Percentiles rank a stretch among this genome's conserved stretches.
Evolutionary conservation across 2,113 vertebrate genomes (phyloP).

Genomic region (Cairina moschata): DNA sequence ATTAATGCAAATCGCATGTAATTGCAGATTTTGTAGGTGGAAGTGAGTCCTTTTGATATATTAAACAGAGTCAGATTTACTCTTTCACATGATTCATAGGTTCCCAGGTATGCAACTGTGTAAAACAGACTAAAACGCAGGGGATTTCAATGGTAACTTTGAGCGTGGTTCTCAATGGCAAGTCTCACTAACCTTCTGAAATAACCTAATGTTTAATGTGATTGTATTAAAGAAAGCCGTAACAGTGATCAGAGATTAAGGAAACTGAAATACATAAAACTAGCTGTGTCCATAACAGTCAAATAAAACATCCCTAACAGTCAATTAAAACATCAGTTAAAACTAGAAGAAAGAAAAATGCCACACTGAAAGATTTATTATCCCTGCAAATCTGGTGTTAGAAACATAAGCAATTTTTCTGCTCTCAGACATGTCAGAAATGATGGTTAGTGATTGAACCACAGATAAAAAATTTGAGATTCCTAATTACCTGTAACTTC

Average conservation of each 20-base stretch:
- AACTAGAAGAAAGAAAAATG: not conserved
- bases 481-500: not conserved
- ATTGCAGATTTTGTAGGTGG: slow-evolving; percentile 3
- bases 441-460: not conserved
- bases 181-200: not conserved
- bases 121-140: not conserved
- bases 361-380: not conserved
- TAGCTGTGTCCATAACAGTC: slow-evolving; percentile 3
- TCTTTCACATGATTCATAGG: not conserved
- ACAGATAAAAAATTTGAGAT: not conserved
- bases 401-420: not conserved
- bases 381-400: not conserved
- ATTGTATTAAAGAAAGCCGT: not conserved
- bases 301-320: not conserved
- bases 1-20: not conserved
- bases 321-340: not conserved
- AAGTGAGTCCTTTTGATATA: not conserved
- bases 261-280: not conserved
- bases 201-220: not conserved
- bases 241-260: not conserved
- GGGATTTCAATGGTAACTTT: not conserved
- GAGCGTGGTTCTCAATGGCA: not conserved
- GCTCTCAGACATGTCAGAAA: not conserved
- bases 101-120: not conserved
- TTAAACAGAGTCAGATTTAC: not conserved